Evolutionary conservation across 2,888 invertebrate species (phyloP).

Genomic region (Autographa gamma): DNA sequence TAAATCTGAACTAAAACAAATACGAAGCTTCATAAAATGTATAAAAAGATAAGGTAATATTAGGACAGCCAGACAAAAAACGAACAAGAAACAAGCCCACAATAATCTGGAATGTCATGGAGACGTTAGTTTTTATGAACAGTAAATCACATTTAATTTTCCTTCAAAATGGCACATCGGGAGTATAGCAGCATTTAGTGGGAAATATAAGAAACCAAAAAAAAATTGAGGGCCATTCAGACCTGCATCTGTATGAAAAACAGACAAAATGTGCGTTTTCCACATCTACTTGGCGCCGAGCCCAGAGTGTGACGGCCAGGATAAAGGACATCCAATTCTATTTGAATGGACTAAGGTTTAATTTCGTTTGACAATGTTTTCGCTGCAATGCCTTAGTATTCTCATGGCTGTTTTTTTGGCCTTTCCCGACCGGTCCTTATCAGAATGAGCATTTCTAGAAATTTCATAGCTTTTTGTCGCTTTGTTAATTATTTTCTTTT

Average conservation of each 20-base stretch:
- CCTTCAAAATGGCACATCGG: slow-evolving; percentile 5
- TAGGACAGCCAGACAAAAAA: slow-evolving; percentile 8
- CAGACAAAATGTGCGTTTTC: slow-evolving; percentile 75
- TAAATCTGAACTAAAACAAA: too few relatives aligned
- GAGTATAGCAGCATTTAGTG: slow-evolving; percentile 26
- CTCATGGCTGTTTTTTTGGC: slow-evolving; percentile 55
- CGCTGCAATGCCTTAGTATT: slow-evolving; percentile 39
- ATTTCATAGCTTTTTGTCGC: slow-evolving; percentile 52
- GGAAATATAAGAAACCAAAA: slow-evolving; percentile 40
- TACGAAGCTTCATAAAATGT: neutral
- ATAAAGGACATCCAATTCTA: slow-evolving; percentile 31
- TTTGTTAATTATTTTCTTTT: slow-evolving; percentile 50
- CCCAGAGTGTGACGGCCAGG: slow-evolving; percentile 52
- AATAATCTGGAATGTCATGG: slow-evolving; percentile 2
- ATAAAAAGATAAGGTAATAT: neutral
- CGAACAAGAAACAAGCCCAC: slow-evolving; percentile 5
- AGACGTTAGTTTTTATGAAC: slow-evolving; percentile 21
- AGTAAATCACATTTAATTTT: slow-evolving; percentile 32
- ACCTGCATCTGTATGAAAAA: slow-evolving; percentile 73
- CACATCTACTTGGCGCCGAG: slow-evolving; percentile 74
- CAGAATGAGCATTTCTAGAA: slow-evolving; percentile 59
- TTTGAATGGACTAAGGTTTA: slow-evolving; percentile 23
- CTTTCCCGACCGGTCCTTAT: slow-evolving; percentile 62
- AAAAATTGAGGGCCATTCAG: slow-evolving; percentile 67
- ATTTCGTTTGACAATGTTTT: slow-evolving; percentile 25